phyloP scores from a whole-genome alignment of 2,888 invertebrate genomes.

The Drosophila limbata region DNA sequence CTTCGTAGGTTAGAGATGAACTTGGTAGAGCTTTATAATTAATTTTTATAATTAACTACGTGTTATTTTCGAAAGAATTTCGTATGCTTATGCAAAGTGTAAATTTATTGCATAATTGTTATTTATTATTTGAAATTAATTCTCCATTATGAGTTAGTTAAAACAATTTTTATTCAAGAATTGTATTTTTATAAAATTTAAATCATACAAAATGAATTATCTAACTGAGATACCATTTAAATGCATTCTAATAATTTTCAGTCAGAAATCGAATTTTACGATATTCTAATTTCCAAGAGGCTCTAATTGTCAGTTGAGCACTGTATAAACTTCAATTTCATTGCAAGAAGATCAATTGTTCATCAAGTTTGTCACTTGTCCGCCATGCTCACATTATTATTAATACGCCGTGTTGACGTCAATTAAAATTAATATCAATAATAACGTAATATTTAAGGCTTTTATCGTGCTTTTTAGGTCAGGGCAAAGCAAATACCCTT shows the following conservation, averaged over 20 bases:
- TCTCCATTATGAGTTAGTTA: no score
- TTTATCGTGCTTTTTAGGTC: conserved; percentile 38
- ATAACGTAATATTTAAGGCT: conserved; percentile 10
- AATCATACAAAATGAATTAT: neutral
- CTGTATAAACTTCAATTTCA: conserved; percentile 3
- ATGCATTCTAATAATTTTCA: neutral
- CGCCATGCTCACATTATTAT: conserved; percentile 15
- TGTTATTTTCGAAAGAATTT: neutral
- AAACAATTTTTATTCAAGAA: no score
- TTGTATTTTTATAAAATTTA: neutral
- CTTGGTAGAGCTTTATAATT: conserved; percentile 2
- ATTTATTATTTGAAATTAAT: neutral
- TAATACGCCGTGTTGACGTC: conserved; percentile 7
- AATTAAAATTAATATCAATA: conserved; percentile 21
- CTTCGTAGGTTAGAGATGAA: conserved; percentile 11
- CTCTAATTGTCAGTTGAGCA: neutral
- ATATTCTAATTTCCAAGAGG: neutral
- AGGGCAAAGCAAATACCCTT: conserved; percentile 37
- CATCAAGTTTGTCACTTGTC: conserved; percentile 14
- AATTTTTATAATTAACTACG: neutral
- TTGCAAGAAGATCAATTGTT: conserved; percentile 2
- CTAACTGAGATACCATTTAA: neutral
- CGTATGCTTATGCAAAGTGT: neutral
- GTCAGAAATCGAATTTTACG: neutral
- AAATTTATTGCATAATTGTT: neutral